Evolutionary conservation across 2,113 vertebrate species (phyloP), one percentile per base, ranked within the genome.

Genomic region (Ageneiosus marmoratus): DNA sequence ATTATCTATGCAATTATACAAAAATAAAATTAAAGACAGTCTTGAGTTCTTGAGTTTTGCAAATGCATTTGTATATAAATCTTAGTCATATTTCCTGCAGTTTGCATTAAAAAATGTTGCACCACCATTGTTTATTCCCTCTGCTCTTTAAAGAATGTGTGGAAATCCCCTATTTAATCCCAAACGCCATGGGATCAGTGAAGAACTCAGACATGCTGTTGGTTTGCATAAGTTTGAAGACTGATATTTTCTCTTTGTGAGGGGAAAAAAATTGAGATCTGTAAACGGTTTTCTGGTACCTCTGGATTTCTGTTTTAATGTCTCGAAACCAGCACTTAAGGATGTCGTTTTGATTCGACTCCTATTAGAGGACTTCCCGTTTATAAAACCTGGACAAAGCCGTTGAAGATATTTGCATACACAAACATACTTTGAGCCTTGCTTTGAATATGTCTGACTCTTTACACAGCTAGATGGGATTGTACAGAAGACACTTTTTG

Each of bases 371-470:
- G 41, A 83, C 77, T 83, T 70, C 75, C 75, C 53, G 11, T 37
- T 12, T 37, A 22, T 69, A 56, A 70, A 78, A 48, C 5, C 63
- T 32, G 29, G 41, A 84, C 63, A 79, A 58, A 72, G 82, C 29
- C 65, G 82, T 84, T 84, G 65, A 72, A 48, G 29, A 62, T 34
- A 79, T 84, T 84, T 84, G 82, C 79, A 78, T 83, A 78, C 18
- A n/a, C 82, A 84, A 84, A 72, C 53, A 32, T 20, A 44, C 32
- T 48, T 56, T 5, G 72, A 60, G 65, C 51, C 50, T 34, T 51
- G 82, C 55, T 86, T 69, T 81, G 67, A 86, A 60, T 80, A 48
- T 74, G 58, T 65, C 79, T 63, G 16, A 4, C 11, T 32, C 24
- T 62, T 51, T 4, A 48, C 48, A 56, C 73, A 75, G 27, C 77